phyloP scores from a whole-genome alignment of 2,888 invertebrate species.

The Beris chalybata region DNA sequence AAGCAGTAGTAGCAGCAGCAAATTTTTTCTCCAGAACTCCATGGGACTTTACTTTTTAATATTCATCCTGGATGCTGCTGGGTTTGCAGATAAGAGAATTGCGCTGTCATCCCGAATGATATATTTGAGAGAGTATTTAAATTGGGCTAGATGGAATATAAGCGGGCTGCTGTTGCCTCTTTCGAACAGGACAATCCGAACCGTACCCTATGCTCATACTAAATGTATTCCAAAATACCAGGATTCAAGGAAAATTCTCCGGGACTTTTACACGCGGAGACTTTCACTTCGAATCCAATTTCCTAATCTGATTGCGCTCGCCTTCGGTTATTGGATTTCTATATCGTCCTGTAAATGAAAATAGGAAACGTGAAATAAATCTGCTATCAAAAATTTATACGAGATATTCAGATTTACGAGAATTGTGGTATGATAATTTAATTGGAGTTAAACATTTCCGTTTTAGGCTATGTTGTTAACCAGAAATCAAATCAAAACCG shows the following conservation, averaged over 20 bases:
- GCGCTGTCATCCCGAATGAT: slow-evolving; percentile 70
- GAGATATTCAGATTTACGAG: too few species aligned
- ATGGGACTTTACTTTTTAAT: slow-evolving; percentile 40
- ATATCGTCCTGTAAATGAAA: slow-evolving; percentile 25
- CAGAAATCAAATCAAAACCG: too few species aligned
- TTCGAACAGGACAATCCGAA: slow-evolving; percentile 30
- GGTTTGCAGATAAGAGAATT: slow-evolving; percentile 66
- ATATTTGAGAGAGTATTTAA: slow-evolving; percentile 61
- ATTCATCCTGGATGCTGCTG: slow-evolving; percentile 47
- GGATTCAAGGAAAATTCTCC: slow-evolving; percentile 19
- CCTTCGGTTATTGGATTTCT: slow-evolving; percentile 31
- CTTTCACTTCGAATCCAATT: slow-evolving; percentile 29
- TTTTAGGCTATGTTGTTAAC: too few species aligned
- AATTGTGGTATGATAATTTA: too few species aligned
- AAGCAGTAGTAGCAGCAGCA: slow-evolving; percentile 9
- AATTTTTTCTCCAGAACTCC: slow-evolving; percentile 28
- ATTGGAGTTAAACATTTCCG: too few species aligned
- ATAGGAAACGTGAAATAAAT: too few species aligned
- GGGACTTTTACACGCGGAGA: slow-evolving; percentile 5
- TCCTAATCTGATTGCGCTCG: slow-evolving; percentile 30
- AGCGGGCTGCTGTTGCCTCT: slow-evolving; percentile 21
- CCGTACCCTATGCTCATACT: too few species aligned
- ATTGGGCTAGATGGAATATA: slow-evolving; percentile 48
- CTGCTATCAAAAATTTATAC: too few species aligned
- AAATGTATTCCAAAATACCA: slow-evolving; percentile 7